Evolutionary conservation across 2,888 invertebrate species (phyloP).

Genomic region (Drosophila neonasuta): DNA sequence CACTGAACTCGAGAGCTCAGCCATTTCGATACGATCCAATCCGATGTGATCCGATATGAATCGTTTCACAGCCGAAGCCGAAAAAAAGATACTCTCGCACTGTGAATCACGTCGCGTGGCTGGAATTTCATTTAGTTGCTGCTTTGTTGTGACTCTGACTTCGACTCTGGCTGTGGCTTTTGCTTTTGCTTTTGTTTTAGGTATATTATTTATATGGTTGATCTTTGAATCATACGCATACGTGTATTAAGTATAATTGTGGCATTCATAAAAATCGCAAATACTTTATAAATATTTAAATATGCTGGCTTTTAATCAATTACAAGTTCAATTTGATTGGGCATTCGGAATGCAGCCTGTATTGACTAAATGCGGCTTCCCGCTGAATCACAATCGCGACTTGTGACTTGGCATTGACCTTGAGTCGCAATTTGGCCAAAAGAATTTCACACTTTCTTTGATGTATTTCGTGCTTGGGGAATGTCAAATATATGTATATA

Average conservation of each 20-base stretch:
- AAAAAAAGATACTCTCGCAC: constrained; percentile 27
- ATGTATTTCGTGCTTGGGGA: not conserved
- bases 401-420: constrained; percentile 50
- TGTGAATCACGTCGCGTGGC: constrained; percentile 72
- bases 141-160: not conserved
- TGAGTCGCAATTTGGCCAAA: constrained; percentile 24
- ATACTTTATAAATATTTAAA: constrained; percentile 67
- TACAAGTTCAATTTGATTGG: constrained; percentile 51
- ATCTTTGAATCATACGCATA: constrained; percentile 44
- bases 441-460: constrained; percentile 49
- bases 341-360: constrained; percentile 38
- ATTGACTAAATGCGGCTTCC: constrained; percentile 35
- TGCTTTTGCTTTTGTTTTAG: constrained; percentile 16
- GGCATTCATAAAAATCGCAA: constrained; percentile 60
- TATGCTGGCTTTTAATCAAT: constrained; percentile 67
- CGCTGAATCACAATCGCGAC: constrained; percentile 40
- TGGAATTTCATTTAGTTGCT: constrained; percentile 30
- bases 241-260: constrained; percentile 32
- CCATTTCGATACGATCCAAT: constrained; percentile 11
- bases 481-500: not conserved
- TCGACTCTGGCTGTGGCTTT: not conserved
- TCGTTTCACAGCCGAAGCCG: constrained; percentile 20
- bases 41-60: constrained; percentile 15
- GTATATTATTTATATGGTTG: constrained; percentile 21
- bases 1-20: constrained; percentile 54